Evolutionary conservation across 2,113 vertebrate species (phyloP).

Genomic region (Brachypodius melanocephalos): DNA sequence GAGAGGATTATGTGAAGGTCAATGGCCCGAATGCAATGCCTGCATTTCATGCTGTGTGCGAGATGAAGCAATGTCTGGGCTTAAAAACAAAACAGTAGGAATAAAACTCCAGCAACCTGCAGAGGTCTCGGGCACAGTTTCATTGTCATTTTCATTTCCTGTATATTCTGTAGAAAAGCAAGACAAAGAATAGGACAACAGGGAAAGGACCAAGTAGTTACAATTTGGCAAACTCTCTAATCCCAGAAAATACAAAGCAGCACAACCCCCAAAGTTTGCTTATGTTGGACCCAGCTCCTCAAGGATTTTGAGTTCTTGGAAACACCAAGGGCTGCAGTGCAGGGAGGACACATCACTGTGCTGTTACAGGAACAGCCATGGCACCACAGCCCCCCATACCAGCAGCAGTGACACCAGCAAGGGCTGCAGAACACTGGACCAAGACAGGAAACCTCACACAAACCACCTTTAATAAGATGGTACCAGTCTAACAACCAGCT

Average conservation of each 20-base stretch:
- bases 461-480: accelerated
- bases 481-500: not conserved
- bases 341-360: not conserved
- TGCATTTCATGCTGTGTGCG: conserved; percentile 71
- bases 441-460: not conserved
- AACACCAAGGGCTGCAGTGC: not conserved
- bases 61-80: conserved; percentile 65
- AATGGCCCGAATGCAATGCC: conserved; percentile 34
- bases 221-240: not conserved
- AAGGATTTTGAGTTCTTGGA: not conserved
- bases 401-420: not conserved
- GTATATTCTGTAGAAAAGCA: conserved; percentile 89
- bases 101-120: conserved; percentile 89
- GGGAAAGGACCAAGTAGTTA: conserved; percentile 71
- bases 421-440: not conserved
- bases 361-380: not conserved
- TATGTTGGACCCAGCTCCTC: not conserved
- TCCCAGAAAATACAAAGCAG: not conserved
- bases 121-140: conserved; percentile 86
- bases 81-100: conserved; percentile 70
- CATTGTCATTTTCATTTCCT: conserved; percentile 95
- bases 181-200: conserved; percentile 79
- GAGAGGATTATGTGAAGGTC: conserved; percentile 53
- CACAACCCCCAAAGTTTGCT: not conserved
- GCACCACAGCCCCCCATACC: not conserved